Conservation (phyloP, 2,113 vertebrate species). For the Caretta caretta region DNA sequence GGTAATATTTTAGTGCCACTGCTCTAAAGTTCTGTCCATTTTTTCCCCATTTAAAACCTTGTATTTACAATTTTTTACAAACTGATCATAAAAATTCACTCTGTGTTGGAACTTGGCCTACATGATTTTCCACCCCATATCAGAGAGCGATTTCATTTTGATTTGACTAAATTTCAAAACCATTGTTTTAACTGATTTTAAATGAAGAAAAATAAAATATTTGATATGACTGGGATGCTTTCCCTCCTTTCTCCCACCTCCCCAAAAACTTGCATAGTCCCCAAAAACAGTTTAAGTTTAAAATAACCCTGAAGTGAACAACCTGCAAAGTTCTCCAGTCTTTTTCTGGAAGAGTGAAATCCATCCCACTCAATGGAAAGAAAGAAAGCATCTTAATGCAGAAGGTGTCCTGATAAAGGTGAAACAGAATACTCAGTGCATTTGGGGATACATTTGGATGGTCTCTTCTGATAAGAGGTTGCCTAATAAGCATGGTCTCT, state of each 20-base stretch:
- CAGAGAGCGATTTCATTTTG: constrained; percentile 1
- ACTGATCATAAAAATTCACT: neutral
- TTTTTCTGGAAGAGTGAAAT: neutral
- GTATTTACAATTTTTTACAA: neutral
- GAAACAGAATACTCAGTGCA: neutral
- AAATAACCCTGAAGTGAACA: neutral
- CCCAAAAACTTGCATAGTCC: neutral
- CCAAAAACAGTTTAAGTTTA: neutral
- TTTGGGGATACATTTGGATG: neutral
- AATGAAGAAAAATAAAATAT: constrained; percentile 5
- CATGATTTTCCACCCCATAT: neutral
- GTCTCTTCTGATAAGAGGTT: neutral
- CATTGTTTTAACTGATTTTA: neutral
- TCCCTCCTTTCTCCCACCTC: neutral
- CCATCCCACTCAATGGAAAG: neutral
- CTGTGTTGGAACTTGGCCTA: neutral
- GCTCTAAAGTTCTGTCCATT: neutral
- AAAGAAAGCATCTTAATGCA: neutral
- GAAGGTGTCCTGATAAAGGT: neutral
- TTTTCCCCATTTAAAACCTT: neutral
- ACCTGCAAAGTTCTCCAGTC: neutral
- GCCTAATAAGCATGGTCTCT: neutral
- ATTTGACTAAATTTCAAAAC: neutral
- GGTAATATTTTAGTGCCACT: neutral
- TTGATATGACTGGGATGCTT: neutral